Evolutionary conservation across 2,113 vertebrate species (phyloP), one percentile per base, ranked within the genome.

Genomic region (Oreochromis aureus): DNA sequence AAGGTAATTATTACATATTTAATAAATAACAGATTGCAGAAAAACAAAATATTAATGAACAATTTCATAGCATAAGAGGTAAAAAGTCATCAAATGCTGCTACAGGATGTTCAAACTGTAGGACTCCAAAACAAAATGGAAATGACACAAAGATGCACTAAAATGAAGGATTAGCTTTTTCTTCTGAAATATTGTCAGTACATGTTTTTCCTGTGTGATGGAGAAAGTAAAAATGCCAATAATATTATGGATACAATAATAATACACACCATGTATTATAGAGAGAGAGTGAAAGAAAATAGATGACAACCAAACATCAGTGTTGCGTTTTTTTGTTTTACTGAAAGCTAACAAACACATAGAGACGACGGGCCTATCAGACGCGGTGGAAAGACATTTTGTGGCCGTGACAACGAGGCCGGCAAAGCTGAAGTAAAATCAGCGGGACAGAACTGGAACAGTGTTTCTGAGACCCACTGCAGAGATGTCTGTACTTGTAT

Each of bases 61-160:
- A 3, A 32, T 18, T 59, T 59, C 0, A 10, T 59, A 5, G 15
- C 56, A 59, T 18, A 59, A 59, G 56, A 59, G 56, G 27, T 32
- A 18, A 59, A 59, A 59, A 59, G 27, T 24, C 22, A 24, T 10
- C 22, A 56, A 56, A 56, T 59, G 56, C 56, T 59, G 56, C 56
- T 0, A 59, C 56, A 59, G 3, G 27, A 59, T 59, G 5, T 59
- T 59, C 0, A 32, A 59, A 59, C 27, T 32, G 56, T 16, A 0
- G 56, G 56, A 59, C 2, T 56, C 54, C 6, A 56, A 27, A 56
- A 59, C 27, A 59, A 59, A 59, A 59, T 10, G 56, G 15, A 59
- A 59, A 59, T 59, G 56, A 59, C 15, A 18, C 56, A 32, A 59
- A 59, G 18, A 27, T 55, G 53, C 53, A 54, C 19, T 22, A 54